Base-by-base conservation (phyloP, 1,140 invertebrate genomes). In the Hyphantria cunea region DNA sequence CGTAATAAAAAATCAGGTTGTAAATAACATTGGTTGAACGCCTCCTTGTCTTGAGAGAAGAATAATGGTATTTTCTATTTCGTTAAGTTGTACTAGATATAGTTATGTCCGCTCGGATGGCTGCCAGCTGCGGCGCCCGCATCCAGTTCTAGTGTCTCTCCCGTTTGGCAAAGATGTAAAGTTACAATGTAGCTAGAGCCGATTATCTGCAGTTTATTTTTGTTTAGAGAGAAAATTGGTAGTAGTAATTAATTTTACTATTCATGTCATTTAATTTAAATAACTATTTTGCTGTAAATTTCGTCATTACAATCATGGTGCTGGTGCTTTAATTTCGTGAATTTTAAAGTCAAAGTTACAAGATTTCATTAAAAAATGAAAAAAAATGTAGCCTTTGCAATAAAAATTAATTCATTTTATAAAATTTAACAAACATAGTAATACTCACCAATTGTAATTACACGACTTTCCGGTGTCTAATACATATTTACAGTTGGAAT, bases 31-130 rank as follows among this genome's bases (percentile, higher is more conserved):
- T 73, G 78, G 70, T 84, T 64, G 78, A 84, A 84, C 78, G 80
- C 80, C 82, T 84, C 74, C 82, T 81, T 85, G 82, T 86, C 83
- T 81, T 76, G 74, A 62, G 69, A 70, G 74, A 84, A 88, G 83
- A 88, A 82, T 86, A 88, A 86, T 86, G 82, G 76, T 80, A 80
- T 87, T 85, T 87, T 87, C 80, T 87, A 87, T 87, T 87, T 84
- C 76, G 84, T 87, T 85, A 87, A 78, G 71, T 80, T 65, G 44
- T 52, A 51, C 66, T 82, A 72, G 74, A 78, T 84, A 77, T 84
- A 82, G 76, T 76, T 80, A 74, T 74, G 78, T 84, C 70, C 74
- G 78, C 74, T 84, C 78, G 80, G 85, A 88, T 78, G 73, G 66
- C 59, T 83, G 85, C 85, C 85, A 85, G 85, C 80, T 88, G 85